Base-by-base conservation (phyloP, 2,113 vertebrate genomes). In the Amphilophus citrinellus region DNA sequence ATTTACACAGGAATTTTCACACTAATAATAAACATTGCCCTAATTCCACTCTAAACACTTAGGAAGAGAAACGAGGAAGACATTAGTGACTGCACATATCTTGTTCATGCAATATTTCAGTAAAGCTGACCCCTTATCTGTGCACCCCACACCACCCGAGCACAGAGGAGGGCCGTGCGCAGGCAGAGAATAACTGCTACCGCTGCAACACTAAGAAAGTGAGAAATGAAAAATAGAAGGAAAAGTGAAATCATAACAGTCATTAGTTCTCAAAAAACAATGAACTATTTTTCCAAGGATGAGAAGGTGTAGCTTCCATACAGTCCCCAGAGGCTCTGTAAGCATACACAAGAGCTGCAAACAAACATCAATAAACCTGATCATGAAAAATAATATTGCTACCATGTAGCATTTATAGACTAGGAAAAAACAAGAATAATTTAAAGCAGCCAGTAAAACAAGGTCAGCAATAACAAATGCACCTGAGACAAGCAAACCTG, bases 1-100 rank as follows among this genome's bases (percentile, higher is more conserved):
- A 47, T 85, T 91, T 73, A 80, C 44, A 76, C 79, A 78, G 50
- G 50, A 82, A 68, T 47, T 84, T 80, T 88, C 53, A 79, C 77
- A 58, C 83, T 47, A 87, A 87, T 88, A 88, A 88, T 79, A 65
- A 78, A 50, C 80, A 85, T 84, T 82, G 87, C 77, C 86, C 89
- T 93, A 88, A 86, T 92, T 93, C 53, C 61, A 65, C 37, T 35
- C 27, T 71, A n/a, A 44, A 63, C 22, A 80, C 60, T 63, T 27
- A 7, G 50, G 37, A 35, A 56, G 79, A 60, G 15, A 60, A 66
- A 58, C 3, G 17, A 63, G 7, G 61, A 80, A 75, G 77, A 85
- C 76, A 80, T 87, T 79, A 79, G 61, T 7, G 4, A 10, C 80
- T 77, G 15, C 58, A 86, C 39, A 84, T 61, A 79, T 68, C 59